phyloP scores from a whole-genome alignment of 2,888 invertebrate genomes.

The Agrotis clavis region DNA sequence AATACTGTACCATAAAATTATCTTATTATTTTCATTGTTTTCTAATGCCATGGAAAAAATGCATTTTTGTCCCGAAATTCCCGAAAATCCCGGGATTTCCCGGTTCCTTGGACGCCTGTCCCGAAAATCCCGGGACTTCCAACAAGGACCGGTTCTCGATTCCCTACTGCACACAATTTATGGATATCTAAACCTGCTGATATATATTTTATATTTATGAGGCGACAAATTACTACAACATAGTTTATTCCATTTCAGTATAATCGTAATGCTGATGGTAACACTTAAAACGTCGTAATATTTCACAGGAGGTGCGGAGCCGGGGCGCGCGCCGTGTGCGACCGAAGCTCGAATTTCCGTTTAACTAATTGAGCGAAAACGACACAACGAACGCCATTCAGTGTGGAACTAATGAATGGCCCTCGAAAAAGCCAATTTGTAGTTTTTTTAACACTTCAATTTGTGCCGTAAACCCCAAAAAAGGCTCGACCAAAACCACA shows the following conservation, averaged over 20 bases:
- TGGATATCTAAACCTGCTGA: constrained; percentile 47
- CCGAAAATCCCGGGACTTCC: too few species aligned
- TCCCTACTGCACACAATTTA: constrained; percentile 30
- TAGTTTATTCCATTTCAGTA: constrained; percentile 58
- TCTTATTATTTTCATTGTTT: too few species aligned
- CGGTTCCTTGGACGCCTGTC: too few species aligned
- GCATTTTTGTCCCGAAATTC: too few species aligned
- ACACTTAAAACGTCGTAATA: constrained; percentile 67
- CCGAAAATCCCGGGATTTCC: too few species aligned
- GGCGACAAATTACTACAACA: constrained; percentile 55
- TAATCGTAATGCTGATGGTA: constrained; percentile 63
- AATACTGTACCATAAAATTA: too few species aligned
- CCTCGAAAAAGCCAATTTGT: constrained; percentile 90
- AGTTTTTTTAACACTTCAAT: constrained; percentile 91
- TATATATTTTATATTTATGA: constrained; percentile 62
- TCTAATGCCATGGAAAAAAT: too few species aligned
- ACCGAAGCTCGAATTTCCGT: constrained; percentile 84
- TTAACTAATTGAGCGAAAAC: constrained; percentile 91
- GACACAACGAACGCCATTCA: constrained; percentile 88
- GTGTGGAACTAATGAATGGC: constrained; percentile 89
- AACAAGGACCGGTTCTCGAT: too few species aligned
- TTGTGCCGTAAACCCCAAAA: constrained; percentile 90
- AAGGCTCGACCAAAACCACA: constrained; percentile 90
- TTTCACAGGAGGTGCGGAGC: constrained; percentile 55
- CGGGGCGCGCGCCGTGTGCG: constrained; percentile 74